Percentiles rank a stretch among this genome's conserved stretches.
These are phyloP conservation scores for Emydocephalus ijimae DNA, from an alignment of 2,113 vertebrate species.

Conservation along the genomic window DNA sequence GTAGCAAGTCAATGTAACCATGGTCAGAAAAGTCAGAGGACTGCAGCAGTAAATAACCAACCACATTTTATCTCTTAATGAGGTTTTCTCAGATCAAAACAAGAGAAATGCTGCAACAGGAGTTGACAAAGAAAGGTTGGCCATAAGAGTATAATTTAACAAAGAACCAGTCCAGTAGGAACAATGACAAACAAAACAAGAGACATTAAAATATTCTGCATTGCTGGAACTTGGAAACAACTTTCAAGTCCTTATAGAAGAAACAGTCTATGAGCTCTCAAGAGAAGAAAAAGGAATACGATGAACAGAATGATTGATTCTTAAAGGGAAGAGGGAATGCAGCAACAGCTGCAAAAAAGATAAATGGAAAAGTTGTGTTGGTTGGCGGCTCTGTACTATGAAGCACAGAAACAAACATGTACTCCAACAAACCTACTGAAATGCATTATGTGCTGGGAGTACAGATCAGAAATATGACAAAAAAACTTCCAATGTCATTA, in stretches of 20 bases:
- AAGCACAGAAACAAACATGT: neutral
- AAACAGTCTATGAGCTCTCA: neutral
- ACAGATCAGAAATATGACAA: neutral
- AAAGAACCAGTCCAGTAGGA: neutral
- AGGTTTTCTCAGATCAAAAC: neutral
- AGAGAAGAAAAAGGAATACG: neutral
- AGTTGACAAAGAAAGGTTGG: neutral
- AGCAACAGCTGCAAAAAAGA: neutral
- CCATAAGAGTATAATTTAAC: neutral
- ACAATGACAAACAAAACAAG: neutral
- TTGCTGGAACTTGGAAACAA: neutral
- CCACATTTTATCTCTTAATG: neutral
- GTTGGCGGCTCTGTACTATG: neutral
- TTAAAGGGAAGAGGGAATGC: neutral
- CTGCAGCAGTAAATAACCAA: neutral
- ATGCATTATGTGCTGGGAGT: neutral
- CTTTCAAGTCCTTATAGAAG: neutral
- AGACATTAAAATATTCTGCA: neutral
- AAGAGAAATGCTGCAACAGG: neutral
- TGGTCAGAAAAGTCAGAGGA: neutral
- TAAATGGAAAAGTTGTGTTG: neutral
- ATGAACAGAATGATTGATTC: neutral
- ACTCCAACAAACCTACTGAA: neutral
- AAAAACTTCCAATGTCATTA: neutral
- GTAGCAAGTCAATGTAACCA: neutral